Percentiles rank a stretch among this genome's conserved stretches.
Conservation (phyloP, 2,113 vertebrate genomes). For the Uria lomvia region DNA sequence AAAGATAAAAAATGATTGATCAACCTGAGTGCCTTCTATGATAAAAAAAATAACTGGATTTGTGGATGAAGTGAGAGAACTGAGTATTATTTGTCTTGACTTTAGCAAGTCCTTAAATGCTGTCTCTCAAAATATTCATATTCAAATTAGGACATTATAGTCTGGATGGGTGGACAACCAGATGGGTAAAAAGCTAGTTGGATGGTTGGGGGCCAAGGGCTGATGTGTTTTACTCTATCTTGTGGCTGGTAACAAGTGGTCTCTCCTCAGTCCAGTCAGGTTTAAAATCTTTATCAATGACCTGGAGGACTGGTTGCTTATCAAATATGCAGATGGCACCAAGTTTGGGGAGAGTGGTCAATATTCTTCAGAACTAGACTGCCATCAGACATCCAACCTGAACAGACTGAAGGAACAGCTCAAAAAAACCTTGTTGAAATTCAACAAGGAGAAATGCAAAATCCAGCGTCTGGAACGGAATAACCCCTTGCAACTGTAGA, state of each 20-base stretch:
- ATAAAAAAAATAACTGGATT: neutral
- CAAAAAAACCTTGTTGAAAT: neutral
- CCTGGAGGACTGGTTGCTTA: neutral
- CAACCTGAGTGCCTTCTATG: neutral
- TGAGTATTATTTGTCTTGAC: neutral
- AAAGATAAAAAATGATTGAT: neutral
- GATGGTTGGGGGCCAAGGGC: neutral
- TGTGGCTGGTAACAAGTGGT: neutral
- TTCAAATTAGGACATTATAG: neutral
- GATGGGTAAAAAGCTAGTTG: neutral
- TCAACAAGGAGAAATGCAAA: neutral
- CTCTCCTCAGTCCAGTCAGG: neutral
- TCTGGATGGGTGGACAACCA: neutral
- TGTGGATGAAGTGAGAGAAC: neutral
- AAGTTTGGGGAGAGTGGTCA: neutral
- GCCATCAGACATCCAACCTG: neutral
- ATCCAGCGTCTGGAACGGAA: neutral
- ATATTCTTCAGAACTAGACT: neutral
- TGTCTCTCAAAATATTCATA: neutral
- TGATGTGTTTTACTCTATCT: neutral
- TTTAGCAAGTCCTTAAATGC: neutral
- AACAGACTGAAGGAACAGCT: neutral
- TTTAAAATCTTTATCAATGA: neutral
- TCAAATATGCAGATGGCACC: neutral
- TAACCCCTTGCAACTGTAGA: neutral